Base-by-base conservation (phyloP, 2,797 vertebrate species). In the Emys orbicularis region DNA sequence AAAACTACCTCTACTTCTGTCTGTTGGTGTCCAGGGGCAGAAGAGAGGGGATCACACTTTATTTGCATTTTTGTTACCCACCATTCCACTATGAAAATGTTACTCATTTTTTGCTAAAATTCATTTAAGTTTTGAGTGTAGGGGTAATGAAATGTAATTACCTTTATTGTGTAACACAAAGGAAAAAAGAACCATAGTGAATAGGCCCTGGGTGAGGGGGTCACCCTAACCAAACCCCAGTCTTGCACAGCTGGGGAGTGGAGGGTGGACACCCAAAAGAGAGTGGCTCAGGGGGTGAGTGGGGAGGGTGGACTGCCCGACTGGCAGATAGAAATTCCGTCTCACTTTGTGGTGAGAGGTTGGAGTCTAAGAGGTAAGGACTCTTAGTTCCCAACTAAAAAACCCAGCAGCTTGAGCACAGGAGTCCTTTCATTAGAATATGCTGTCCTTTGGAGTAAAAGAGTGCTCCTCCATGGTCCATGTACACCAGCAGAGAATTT, bases 401-500 rank as follows among this genome's bases (percentile, higher is more conserved):
- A 80, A 79, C 49, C 29, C 27, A 59, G 50, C 29, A 77, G 5
- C 18, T 86, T 79, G 13, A 29, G 41, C 68, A 21, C 25, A 68
- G 34, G 76, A 19, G 34, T 72, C 11, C 61, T 84, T 83, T 68
- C 53, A 34, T 27, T 65, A 49, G 13, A 27, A n/a, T 8, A 21
- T 5, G 5, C 11, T 0, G 0, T 31, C 57, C 29, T 34, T 34
- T 31, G 59, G 57, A 15, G 87, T 37, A 12, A 47, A 23, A 29
- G 79, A 15, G 15, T 2, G 27, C 77, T 79, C 34, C 41, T 37
- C 29, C 23, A 8, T 52, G 41, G n/a, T 16, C 50, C 15, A 2
- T 53, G 31, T 0, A 1, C 4, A 6, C 5, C 31, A 68, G 12
- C 10, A 41, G 13, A 59, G 54, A 82, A 12, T 23, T 84, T 34